Base-by-base conservation (phyloP, 2,888 invertebrate genomes). In the Athetis lepigone region DNA sequence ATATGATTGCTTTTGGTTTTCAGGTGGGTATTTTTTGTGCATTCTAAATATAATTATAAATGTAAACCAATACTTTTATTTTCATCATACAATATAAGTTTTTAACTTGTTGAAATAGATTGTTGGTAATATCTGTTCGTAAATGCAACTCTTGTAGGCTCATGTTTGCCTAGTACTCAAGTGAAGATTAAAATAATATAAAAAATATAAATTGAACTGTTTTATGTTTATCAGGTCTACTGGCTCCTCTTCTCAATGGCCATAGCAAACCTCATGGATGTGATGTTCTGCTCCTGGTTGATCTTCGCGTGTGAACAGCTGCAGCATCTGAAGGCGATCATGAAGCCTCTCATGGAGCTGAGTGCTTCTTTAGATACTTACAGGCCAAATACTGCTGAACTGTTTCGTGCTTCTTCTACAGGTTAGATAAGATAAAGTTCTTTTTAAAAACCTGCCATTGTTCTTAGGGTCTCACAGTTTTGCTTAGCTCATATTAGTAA, bases 241-340 rank as follows among this genome's bases (percentile, higher is more conserved):
- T 97, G 96, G 95, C 89, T 97, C 0, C 77, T 96, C 7, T 96
- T 97, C 82, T 92, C 96, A 0, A 95, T 97, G 95, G 81, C 94
- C 0, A 95, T 96, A 27, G 91, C 96, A 0, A 96, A 96, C 77
- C 87, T 96, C n/a, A 87, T 95, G 83, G 98, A 98, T 84, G 96
- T 97, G 0, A 93, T 98, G 80, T 98, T 98, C 92, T 98, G 98
- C 85, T 98, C 97, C 1, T 98, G 97, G 97, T 84, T 98, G 75
- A 96, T 98, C 64, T 98, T 97, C 82, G 97, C 98, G 0, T 98
- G 98, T 80, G 98, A 98, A 80, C 98, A 98, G 86, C 92, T 98
- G 61, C 97, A 97, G 85, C 98, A 98, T 88, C 92, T 98, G 39
- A 98, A 98, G 86, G 97, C 97, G 47, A 98, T 98, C 70, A 97